Percentiles rank a stretch among this genome's conserved stretches.
Evolutionary conservation across 2,888 invertebrate species (phyloP).

Genomic region (Iselma pallidipennis): DNA sequence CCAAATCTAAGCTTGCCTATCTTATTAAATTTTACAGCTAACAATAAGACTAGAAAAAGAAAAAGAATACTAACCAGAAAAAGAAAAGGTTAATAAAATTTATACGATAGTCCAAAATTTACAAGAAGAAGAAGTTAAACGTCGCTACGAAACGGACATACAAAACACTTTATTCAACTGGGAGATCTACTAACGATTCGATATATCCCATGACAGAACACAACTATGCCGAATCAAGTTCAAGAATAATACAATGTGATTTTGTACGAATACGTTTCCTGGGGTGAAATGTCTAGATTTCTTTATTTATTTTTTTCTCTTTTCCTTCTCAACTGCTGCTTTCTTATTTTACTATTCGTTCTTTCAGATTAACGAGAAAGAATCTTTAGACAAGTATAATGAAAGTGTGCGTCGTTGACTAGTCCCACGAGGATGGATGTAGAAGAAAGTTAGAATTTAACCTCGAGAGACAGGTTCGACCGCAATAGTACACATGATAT

Average conservation of each 20-base stretch:
- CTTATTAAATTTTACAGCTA: too few species aligned
- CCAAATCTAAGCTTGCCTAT: too few species aligned
- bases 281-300: background rate
- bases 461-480: background rate
- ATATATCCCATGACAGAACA: conserved; percentile 1
- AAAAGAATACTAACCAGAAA: too few species aligned
- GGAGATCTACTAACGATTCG: conserved; percentile 2
- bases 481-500: background rate
- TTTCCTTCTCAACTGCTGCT: background rate
- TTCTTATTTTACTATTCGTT: background rate
- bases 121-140: background rate
- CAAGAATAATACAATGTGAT: background rate
- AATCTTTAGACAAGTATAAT: background rate
- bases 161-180: background rate
- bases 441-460: background rate
- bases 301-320: background rate
- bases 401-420: conserved; percentile 1
- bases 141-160: background rate
- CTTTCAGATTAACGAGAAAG: background rate
- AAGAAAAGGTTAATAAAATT: background rate
- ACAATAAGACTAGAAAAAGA: too few species aligned
- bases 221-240: background rate
- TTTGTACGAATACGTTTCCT: background rate
- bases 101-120: background rate
- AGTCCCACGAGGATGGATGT: background rate